A percentile compares a stretch with the other conserved stretches of the same genome.
These are phyloP conservation scores for Danaus melanippus DNA, from an alignment of 1,140 invertebrate genomes.

Conservation along the genomic window DNA sequence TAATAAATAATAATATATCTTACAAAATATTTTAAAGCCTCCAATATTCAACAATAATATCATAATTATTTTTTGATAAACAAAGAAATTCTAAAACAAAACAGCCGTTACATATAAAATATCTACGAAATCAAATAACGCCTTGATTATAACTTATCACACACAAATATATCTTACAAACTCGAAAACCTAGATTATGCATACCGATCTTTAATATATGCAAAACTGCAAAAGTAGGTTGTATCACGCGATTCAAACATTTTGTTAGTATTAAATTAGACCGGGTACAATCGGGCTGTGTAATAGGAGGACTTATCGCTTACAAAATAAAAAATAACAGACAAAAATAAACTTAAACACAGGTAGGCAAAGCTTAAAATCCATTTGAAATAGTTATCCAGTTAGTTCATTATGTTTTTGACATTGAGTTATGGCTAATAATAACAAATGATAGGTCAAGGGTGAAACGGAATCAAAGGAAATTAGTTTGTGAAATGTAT, in stretches of 20 bases:
- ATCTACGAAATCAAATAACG: neutral
- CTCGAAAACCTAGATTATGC: constrained; percentile 38
- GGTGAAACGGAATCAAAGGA: constrained; percentile 55
- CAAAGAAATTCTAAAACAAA: too few relatives aligned
- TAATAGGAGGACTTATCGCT: constrained; percentile 28
- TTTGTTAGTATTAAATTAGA: constrained; percentile 66
- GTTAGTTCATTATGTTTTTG: constrained; percentile 23
- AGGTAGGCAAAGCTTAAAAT: constrained; percentile 22
- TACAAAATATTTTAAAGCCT: too few relatives aligned
- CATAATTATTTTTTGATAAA: too few relatives aligned
- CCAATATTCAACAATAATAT: too few relatives aligned
- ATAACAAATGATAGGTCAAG: constrained; percentile 63
- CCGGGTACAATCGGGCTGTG: constrained; percentile 17
- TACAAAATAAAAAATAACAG: neutral
- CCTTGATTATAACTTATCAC: neutral
- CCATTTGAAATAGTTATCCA: constrained; percentile 10
- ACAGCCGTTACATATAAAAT: neutral
- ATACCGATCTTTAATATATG: constrained; percentile 59
- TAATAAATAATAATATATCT: too few relatives aligned
- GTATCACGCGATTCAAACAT: constrained; percentile 63
- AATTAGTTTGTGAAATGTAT: constrained; percentile 35
- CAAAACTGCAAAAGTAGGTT: constrained; percentile 61
- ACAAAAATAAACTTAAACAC: constrained; percentile 18
- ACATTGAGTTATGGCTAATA: constrained; percentile 40
- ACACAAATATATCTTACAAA: constrained; percentile 19